Conservation (phyloP, 2,888 invertebrate species). For the Bursaphelenchus okinawaensis region DNA sequence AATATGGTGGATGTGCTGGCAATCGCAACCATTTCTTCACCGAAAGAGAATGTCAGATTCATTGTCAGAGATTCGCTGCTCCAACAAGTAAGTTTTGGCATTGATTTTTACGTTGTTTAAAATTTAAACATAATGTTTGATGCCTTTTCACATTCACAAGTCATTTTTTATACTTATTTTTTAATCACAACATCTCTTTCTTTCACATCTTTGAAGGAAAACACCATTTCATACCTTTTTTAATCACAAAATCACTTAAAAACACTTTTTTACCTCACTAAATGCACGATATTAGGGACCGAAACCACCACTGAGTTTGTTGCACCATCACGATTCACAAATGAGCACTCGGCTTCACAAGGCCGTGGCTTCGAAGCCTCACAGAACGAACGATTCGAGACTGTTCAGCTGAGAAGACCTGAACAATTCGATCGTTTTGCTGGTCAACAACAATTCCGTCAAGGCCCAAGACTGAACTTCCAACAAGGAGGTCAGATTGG, state of each 20-base stretch:
- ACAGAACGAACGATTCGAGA: no score
- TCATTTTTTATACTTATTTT: no score
- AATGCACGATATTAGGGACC: neutral
- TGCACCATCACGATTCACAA: neutral
- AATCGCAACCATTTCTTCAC: slow-evolving; percentile 57
- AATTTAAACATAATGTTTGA: no score
- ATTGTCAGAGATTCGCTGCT: slow-evolving; percentile 42
- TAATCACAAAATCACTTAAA: no score
- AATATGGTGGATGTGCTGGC: slow-evolving; percentile 49
- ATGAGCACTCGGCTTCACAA: neutral
- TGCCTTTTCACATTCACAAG: neutral
- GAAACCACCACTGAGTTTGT: neutral
- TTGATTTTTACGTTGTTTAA: no score
- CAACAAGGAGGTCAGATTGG: no score
- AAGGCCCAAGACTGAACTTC: neutral
- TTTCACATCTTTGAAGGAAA: no score
- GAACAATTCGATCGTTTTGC: no score
- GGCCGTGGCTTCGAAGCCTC: no score
- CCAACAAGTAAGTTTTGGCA: neutral
- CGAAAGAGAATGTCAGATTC: slow-evolving; percentile 54
- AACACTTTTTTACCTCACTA: no score
- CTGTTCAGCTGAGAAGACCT: neutral
- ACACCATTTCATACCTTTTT: no score
- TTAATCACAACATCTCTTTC: no score
- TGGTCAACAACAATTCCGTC: neutral